Percentiles rank a stretch among this genome's conserved stretches.
Conservation (phyloP, 1,140 invertebrate species). For the Thaumatotibia leucotreta region DNA sequence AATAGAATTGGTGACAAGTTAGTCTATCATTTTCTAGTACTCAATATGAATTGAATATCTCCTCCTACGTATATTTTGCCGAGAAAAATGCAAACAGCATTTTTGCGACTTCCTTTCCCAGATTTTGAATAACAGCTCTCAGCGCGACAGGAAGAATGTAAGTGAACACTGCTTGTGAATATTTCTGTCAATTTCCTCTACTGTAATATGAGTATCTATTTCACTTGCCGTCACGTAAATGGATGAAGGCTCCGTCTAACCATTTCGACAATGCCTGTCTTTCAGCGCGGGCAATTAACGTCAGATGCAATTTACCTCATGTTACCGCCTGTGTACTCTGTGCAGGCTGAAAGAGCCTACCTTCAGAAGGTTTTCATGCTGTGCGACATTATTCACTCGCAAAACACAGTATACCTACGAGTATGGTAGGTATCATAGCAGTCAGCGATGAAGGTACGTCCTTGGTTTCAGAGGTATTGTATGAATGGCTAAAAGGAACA, state of each 20-base stretch:
- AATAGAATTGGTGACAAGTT: too few relatives aligned
- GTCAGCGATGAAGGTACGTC: too few relatives aligned
- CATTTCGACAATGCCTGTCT: conserved; percentile 2
- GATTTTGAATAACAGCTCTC: too few relatives aligned
- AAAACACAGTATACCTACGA: background rate
- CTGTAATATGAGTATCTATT: background rate
- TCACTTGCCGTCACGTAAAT: background rate
- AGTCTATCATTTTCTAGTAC: too few relatives aligned
- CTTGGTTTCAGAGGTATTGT: background rate
- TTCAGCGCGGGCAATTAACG: conserved; percentile 4
- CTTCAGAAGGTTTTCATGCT: background rate
- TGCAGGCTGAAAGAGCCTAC: background rate
- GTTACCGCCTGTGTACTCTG: background rate
- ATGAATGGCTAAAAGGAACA: background rate
- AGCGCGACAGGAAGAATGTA: too few relatives aligned
- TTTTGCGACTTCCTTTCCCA: too few relatives aligned
- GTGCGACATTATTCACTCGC: background rate
- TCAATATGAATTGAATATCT: too few relatives aligned
- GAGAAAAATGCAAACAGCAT: too few relatives aligned
- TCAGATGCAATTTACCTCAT: conserved; percentile 6
- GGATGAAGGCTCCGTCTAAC: background rate
- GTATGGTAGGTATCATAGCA: background rate
- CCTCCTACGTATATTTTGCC: too few relatives aligned
- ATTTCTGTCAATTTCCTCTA: background rate
- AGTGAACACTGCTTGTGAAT: background rate